Evolutionary conservation across 2,888 invertebrate species (phyloP).

Genomic region (Dromius quadrimaculatus): DNA sequence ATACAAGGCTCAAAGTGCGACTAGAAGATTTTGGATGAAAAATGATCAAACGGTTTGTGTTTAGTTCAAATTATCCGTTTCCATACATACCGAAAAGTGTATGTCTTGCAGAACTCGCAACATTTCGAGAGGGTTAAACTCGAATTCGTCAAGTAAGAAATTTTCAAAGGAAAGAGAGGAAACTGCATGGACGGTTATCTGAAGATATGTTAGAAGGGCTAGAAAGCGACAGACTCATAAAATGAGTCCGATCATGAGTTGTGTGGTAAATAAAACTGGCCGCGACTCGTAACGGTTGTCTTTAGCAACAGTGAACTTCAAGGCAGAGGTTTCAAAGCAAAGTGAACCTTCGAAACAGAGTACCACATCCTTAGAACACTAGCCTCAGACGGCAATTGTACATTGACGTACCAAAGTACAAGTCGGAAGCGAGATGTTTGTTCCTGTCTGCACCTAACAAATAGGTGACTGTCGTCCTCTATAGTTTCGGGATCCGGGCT

Average conservation of each 20-base stretch:
- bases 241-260: conserved; percentile 94
- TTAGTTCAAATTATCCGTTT: conserved; percentile 96
- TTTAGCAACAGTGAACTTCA: conserved; percentile 93
- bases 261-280: conserved; percentile 84
- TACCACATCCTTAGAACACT: conserved; percentile 95
- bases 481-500: conserved; percentile 90
- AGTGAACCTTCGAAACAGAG: conserved; percentile 89
- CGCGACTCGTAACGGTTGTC: conserved; percentile 88
- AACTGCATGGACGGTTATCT: conserved; percentile 92
- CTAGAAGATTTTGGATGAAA: conserved; percentile 94
- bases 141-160: conserved; percentile 89
- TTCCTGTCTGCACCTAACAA: conserved; percentile 89
- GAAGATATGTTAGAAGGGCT: conserved; percentile 91
- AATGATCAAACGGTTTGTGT: conserved; percentile 92
- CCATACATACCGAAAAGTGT: conserved; percentile 96
- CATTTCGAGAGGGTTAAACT: conserved; percentile 94
- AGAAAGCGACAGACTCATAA: conserved; percentile 91
- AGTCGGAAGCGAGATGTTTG: conserved; percentile 87
- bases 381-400: conserved; percentile 91
- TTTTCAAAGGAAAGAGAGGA: conserved; percentile 86
- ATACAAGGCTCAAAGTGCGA: conserved; percentile 98
- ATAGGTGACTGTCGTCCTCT: conserved; percentile 91
- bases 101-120: conserved; percentile 97
- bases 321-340: conserved; percentile 92
- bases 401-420: conserved; percentile 90